Evolutionary conservation across 2,888 invertebrate species (phyloP).

Genomic region (Noctua comes): DNA sequence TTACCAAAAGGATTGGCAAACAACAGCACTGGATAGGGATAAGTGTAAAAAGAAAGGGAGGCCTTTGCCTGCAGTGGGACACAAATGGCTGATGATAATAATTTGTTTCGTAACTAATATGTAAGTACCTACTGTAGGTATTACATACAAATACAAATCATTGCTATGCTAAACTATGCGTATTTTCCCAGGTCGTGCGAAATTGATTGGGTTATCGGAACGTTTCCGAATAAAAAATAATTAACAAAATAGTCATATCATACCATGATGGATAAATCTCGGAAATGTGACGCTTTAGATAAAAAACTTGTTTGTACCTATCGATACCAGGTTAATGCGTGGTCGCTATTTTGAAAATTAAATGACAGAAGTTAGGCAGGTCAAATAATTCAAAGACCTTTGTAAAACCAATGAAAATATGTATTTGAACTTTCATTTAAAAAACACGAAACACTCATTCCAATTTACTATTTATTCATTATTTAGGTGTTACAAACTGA

Average conservation of each 20-base stretch:
- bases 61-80: no score
- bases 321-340: background rate
- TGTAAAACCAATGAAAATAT: background rate
- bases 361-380: background rate
- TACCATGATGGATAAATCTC: background rate
- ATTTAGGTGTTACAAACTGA: background rate
- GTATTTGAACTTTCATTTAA: background rate
- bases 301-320: background rate
- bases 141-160: background rate
- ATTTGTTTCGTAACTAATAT: background rate
- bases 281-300: background rate
- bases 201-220: background rate
- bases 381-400: background rate
- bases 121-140: background rate
- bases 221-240: background rate
- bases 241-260: background rate
- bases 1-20: no score
- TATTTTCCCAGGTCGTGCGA: background rate
- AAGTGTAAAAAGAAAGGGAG: no score
- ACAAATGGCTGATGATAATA: no score
- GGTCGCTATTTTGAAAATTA: background rate
- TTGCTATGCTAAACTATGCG: background rate
- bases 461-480: background rate
- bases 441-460: background rate
- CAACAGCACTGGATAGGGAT: no score